A percentile compares a stretch with the other conserved stretches of the same genome.
phyloP scores from a whole-genome alignment of 2,888 invertebrate genomes.

The Marronus borbonicus region DNA sequence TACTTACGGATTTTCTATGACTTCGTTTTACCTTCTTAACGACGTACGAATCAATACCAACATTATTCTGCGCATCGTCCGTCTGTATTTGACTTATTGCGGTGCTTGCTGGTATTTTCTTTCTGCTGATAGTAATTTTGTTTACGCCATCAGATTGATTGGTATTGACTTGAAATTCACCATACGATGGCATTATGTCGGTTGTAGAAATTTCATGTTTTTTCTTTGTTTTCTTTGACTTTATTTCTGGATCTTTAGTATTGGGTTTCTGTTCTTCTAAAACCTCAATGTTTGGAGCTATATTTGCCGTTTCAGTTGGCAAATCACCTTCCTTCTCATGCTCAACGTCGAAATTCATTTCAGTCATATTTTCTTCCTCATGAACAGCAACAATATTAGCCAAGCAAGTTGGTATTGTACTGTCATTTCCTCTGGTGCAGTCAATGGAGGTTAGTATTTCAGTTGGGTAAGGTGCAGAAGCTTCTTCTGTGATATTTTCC shows the following conservation, averaged over 20 bases:
- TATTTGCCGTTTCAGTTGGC: constrained; percentile 33
- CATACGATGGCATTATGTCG: constrained; percentile 21
- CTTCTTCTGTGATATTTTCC: not conserved
- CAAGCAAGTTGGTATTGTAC: constrained; percentile 4
- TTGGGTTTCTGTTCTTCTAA: constrained; percentile 8
- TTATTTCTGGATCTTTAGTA: constrained; percentile 27
- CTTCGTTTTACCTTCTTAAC: constrained; percentile 38
- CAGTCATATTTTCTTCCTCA: constrained; percentile 15
- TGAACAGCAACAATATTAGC: not conserved
- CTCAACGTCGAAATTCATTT: constrained; percentile 38
- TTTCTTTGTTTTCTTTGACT: constrained; percentile 34
- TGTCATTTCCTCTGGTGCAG: constrained; percentile 5
- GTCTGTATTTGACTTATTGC: constrained; percentile 1
- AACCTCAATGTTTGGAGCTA: constrained; percentile 29
- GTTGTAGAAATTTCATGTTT: constrained; percentile 26
- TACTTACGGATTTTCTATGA: constrained; percentile 29
- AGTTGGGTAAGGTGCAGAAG: not conserved
- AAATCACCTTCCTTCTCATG: constrained; percentile 37
- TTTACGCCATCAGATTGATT: constrained; percentile 42
- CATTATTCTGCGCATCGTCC: not conserved
- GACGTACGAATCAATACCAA: constrained; percentile 17
- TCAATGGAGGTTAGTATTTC: not conserved
- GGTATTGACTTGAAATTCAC: constrained; percentile 47
- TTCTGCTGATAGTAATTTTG: constrained; percentile 44
- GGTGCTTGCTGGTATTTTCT: constrained; percentile 31